Conservation (phyloP, 2,888 invertebrate genomes). For the Trichopria drosophilae region DNA sequence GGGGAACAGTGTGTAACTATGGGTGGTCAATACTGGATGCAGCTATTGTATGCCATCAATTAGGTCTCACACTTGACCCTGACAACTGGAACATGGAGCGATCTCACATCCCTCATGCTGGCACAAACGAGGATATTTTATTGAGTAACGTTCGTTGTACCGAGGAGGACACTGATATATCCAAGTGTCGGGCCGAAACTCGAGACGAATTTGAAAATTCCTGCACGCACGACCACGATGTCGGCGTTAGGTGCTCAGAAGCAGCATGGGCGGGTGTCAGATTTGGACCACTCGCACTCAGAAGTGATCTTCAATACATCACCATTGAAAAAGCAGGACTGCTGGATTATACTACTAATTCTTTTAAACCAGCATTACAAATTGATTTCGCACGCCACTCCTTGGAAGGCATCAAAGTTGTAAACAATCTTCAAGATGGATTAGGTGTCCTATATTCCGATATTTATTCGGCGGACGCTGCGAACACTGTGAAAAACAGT, state of each 20-base stretch:
- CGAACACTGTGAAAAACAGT: slow-evolving; percentile 81
- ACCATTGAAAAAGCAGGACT: slow-evolving; percentile 91
- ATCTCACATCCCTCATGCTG: slow-evolving; percentile 78
- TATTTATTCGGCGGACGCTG: slow-evolving; percentile 81
- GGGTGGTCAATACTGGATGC: slow-evolving; percentile 92
- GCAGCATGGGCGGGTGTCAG: slow-evolving; percentile 94
- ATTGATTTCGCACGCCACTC: slow-evolving; percentile 84
- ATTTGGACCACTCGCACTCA: slow-evolving; percentile 84
- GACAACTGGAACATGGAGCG: slow-evolving; percentile 86
- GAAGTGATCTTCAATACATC: slow-evolving; percentile 84
- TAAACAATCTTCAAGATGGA: slow-evolving; percentile 89
- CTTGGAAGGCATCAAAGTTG: slow-evolving; percentile 77
- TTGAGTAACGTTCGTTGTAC: slow-evolving; percentile 89
- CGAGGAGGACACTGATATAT: slow-evolving; percentile 87
- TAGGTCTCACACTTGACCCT: slow-evolving; percentile 90
- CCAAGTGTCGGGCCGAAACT: slow-evolving; percentile 81
- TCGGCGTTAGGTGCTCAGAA: slow-evolving; percentile 85
- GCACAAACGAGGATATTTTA: slow-evolving; percentile 75
- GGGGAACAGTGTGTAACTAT: slow-evolving; percentile 98
- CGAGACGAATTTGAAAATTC: slow-evolving; percentile 82
- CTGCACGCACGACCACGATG: slow-evolving; percentile 84
- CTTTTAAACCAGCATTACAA: slow-evolving; percentile 86
- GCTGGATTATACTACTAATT: slow-evolving; percentile 86
- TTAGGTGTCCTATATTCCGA: slow-evolving; percentile 93
- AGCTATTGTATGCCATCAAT: slow-evolving; percentile 90